These are phyloP conservation scores for Coracopsis vasa DNA, from an alignment of 2,113 vertebrate species.

Conservation along the genomic window DNA sequence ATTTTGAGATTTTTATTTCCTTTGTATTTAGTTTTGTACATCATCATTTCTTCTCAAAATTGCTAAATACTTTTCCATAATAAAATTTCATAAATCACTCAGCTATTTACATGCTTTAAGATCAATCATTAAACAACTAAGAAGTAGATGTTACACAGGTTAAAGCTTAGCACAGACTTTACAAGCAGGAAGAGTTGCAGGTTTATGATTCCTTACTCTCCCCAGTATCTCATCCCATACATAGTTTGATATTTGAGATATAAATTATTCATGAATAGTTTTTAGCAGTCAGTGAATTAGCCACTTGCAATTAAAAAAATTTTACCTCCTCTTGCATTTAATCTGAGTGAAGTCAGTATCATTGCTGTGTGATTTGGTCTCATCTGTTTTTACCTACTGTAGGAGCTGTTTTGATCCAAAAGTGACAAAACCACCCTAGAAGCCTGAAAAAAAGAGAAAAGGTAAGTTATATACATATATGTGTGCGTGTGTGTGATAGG, in stretches of 20 bases:
- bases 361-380: background rate
- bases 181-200: background rate
- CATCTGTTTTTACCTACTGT: conserved; percentile 32
- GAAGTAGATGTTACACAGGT: background rate
- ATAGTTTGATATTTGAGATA: conserved; percentile 23
- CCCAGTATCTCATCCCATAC: conserved; percentile 1
- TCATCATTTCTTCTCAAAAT: background rate
- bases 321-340: conserved; percentile 27
- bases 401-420: background rate
- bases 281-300: conserved; percentile 60
- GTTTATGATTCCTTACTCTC: background rate
- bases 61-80: background rate
- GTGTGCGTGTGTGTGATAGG: background rate
- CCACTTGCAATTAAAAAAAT: conserved; percentile 51
- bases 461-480: background rate
- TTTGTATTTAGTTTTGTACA: background rate
- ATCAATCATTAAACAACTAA: background rate
- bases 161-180: background rate
- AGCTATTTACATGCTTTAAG: background rate
- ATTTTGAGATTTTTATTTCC: background rate
- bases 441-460: background rate
- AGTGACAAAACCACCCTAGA: background rate
- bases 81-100: background rate
- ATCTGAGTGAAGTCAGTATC: conserved; percentile 26
- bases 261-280: conserved; percentile 55